phyloP scores from a whole-genome alignment of 2,888 invertebrate species.

The Caenorhabditis virilis region DNA sequence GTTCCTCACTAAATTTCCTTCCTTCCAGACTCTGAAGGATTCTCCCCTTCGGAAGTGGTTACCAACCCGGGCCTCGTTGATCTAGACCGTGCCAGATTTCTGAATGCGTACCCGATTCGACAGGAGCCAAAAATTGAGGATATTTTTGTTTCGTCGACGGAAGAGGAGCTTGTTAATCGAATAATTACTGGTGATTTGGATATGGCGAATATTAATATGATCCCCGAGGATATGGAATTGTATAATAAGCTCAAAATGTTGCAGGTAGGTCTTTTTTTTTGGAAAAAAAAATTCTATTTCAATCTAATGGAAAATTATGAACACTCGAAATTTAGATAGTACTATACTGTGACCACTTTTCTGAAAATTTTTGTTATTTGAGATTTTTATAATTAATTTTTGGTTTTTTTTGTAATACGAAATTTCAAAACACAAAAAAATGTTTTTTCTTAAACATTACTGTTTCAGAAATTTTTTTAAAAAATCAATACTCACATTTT shows the following conservation, averaged over 20 bases:
- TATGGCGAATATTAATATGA: conserved; percentile 14
- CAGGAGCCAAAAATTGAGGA: conserved; percentile 31
- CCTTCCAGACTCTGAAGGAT: conserved; percentile 61
- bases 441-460: too few species aligned
- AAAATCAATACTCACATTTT: too few species aligned
- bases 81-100: conserved; percentile 51
- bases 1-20: too few species aligned
- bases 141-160: conserved; percentile 14
- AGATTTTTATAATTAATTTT: too few species aligned
- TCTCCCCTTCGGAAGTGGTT: conserved; percentile 57
- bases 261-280: conserved; percentile 1
- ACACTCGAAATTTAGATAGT: too few species aligned
- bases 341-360: too few species aligned
- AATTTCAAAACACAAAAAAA: too few species aligned
- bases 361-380: too few species aligned
- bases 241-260: conserved; percentile 14
- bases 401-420: too few species aligned
- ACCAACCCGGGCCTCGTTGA: conserved; percentile 58
- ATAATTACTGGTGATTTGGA: conserved; percentile 28
- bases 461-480: too few species aligned
- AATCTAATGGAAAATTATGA: too few species aligned
- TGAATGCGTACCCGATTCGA: conserved; percentile 53
- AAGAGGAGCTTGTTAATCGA: conserved; percentile 24
- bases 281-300: too few species aligned
- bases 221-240: conserved; percentile 29